Evolutionary conservation across 2,797 vertebrate species (phyloP).

Genomic region (Craterocephalus amniculus): DNA sequence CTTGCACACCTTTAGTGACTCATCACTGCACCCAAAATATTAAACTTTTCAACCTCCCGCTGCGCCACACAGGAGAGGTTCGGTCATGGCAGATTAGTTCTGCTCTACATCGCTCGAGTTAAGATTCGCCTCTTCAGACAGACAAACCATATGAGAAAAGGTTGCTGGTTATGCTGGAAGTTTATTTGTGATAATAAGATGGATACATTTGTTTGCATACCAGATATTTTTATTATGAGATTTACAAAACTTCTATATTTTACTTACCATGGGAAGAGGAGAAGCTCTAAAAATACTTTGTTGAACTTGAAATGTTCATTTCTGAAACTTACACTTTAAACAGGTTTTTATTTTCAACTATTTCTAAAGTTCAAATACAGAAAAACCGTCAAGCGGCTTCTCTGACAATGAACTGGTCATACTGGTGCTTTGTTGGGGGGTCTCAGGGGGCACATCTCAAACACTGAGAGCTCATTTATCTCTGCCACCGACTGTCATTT

Average conservation of each 20-base stretch:
- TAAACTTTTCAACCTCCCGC: constrained; percentile 15
- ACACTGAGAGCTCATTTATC: not conserved
- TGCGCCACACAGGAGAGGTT: constrained; percentile 1
- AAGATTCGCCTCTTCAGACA: not conserved
- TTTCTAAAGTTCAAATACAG: not conserved
- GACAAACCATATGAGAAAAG: not conserved
- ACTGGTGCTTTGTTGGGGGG: too few species aligned
- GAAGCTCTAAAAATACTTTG: not conserved
- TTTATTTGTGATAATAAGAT: not conserved
- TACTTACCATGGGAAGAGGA: not conserved
- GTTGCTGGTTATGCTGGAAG: not conserved
- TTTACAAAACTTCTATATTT: too few species aligned
- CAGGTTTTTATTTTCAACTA: not conserved
- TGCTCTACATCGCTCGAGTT: not conserved
- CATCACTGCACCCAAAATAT: constrained; percentile 49
- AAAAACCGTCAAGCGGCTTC: not conserved
- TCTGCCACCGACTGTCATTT: too few species aligned
- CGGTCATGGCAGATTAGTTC: not conserved
- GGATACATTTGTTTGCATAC: not conserved
- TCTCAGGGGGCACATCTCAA: too few species aligned
- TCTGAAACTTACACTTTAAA: not conserved
- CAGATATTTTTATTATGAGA: too few species aligned
- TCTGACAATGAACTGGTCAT: not conserved
- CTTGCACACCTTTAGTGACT: constrained; percentile 66
- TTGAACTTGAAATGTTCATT: not conserved